Evolutionary conservation across 2,888 invertebrate species (phyloP).

Genomic region (Epistrophella euchroma): DNA sequence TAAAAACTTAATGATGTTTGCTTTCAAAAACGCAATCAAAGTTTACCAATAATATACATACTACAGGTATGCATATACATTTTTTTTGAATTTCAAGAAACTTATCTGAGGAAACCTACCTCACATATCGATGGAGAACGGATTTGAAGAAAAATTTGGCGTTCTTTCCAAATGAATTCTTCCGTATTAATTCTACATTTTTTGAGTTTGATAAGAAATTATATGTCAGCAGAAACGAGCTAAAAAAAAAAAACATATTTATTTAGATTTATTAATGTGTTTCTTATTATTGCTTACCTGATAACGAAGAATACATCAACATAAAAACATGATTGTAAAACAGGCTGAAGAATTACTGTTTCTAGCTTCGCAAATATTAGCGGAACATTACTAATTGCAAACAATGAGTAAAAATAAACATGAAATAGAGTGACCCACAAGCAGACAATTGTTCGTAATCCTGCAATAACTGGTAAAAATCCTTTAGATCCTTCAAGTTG

Average conservation of each 20-base stretch:
- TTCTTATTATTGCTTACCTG: conserved; percentile 75
- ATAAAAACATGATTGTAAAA: conserved; percentile 79
- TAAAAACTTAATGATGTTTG: too few relatives aligned
- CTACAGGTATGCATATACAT: too few relatives aligned
- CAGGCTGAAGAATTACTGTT: conserved; percentile 78
- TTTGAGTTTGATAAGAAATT: conserved; percentile 79
- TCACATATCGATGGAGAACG: conserved; percentile 79
- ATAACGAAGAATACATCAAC: conserved; percentile 81
- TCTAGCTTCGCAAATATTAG: conserved; percentile 79
- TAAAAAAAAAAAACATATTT: conserved; percentile 47
- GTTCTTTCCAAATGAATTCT: conserved; percentile 76
- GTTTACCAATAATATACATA: too few relatives aligned
- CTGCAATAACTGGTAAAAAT: conserved; percentile 78
- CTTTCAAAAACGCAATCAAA: too few relatives aligned
- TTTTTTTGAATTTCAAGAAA: too few relatives aligned
- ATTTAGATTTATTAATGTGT: too few relatives aligned
- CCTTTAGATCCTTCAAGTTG: conserved; percentile 76
- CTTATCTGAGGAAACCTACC: conserved; percentile 73
- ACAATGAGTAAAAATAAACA: conserved; percentile 80
- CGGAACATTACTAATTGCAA: conserved; percentile 78
- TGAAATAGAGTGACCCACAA: conserved; percentile 80
- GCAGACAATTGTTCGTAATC: conserved; percentile 79
- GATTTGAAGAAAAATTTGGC: conserved; percentile 77
- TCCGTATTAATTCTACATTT: conserved; percentile 76
- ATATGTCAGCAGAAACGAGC: conserved; percentile 79